Conservation (phyloP, 2,113 vertebrate species). For the Elephantulus edwardii region DNA sequence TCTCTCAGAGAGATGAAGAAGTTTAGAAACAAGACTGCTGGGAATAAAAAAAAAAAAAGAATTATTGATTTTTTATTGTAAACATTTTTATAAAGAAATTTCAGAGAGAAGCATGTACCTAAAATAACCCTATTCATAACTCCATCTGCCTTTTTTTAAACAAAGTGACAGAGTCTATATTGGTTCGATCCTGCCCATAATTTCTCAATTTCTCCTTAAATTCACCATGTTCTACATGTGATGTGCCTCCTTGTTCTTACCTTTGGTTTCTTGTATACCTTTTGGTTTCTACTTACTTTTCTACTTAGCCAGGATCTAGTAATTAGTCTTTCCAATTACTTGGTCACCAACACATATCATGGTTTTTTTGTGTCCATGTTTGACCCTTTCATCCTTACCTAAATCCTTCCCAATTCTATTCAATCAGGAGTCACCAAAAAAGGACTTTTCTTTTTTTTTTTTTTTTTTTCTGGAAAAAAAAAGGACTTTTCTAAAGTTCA, state of each 20-base stretch:
- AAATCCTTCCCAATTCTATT: not conserved
- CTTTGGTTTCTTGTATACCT: not conserved
- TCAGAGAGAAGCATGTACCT: not conserved
- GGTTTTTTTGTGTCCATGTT: not conserved
- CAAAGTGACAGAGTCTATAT: not conserved
- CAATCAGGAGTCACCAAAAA: not conserved
- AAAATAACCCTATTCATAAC: not conserved
- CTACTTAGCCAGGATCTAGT: not conserved
- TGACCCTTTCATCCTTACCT: not conserved
- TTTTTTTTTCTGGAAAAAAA: no score
- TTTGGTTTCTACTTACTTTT: not conserved
- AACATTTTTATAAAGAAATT: not conserved
- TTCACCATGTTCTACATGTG: accelerated
- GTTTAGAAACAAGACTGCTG: not conserved
- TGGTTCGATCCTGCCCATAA: not conserved
- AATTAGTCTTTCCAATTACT: not conserved
- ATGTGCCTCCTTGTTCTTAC: not conserved
- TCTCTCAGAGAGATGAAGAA: not conserved
- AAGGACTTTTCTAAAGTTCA: no score
- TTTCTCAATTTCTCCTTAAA: constrained; percentile 9
- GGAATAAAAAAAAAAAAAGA: not conserved
- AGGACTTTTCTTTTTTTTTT: not conserved
- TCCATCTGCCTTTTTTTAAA: not conserved
- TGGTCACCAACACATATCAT: not conserved
- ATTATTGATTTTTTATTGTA: not conserved